Evolutionary conservation across 2,113 vertebrate genomes (phyloP).

Genomic region (Pithys albifrons): DNA sequence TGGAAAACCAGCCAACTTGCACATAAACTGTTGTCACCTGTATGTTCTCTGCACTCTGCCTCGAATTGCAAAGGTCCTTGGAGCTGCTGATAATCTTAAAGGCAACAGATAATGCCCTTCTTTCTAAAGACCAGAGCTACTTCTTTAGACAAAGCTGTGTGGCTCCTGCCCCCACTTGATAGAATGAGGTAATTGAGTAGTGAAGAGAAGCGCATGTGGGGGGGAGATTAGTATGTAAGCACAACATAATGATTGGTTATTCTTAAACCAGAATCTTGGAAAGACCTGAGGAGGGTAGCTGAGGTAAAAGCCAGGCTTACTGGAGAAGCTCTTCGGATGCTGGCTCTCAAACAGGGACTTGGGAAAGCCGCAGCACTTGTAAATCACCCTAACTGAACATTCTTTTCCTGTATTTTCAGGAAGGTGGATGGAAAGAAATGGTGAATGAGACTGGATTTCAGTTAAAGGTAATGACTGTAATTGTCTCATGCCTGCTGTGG

Average conservation of each 20-base stretch:
- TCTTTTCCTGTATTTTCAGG: slow-evolving; percentile 77
- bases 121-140: background rate
- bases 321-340: background rate
- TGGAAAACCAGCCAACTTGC: background rate
- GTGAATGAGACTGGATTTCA: slow-evolving; percentile 94
- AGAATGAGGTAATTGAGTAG: background rate
- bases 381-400: slow-evolving; percentile 5
- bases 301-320: background rate
- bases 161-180: background rate
- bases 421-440: slow-evolving; percentile 91
- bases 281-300: background rate
- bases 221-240: background rate
- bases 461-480: slow-evolving; percentile 82
- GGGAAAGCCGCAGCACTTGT: background rate
- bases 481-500: background rate
- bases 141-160: background rate
- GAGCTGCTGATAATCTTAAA: background rate
- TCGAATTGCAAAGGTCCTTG: background rate
- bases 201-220: background rate
- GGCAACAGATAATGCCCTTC: background rate
- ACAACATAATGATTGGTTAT: background rate
- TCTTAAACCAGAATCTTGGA: background rate
- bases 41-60: background rate
- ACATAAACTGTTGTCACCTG: background rate
- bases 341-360: background rate